Base-by-base conservation (phyloP, 2,797 vertebrate genomes). In the Neopelma chrysocephalum region DNA sequence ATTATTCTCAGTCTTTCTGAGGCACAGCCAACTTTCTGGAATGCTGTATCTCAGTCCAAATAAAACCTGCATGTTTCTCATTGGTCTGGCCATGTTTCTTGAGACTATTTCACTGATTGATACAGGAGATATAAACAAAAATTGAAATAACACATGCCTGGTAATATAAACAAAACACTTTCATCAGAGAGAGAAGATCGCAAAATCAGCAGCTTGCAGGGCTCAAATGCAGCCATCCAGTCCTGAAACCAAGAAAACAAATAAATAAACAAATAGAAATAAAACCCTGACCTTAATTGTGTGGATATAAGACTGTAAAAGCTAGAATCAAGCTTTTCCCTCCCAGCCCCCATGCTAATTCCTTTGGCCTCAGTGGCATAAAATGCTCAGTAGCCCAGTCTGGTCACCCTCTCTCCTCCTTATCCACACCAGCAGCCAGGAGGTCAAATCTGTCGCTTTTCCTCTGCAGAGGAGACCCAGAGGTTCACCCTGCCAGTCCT, bases 21-120 rank as follows among this genome's bases (percentile, higher is more conserved):
- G 96, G 87, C 94, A 19, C 71, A 93, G 97, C 96, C 97, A 98
- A 92, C 85, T 95, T 94, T 94, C 96, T 96, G 94, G 96, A 98
- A 98, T 96, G 94, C 78, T 1, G 3, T 40, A 31, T 87, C 94
- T 95, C 43, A 27, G 65, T 96, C 94, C 96, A 98, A 96, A 97
- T 81, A 97, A 97, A 97, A 93, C 91, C 93, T 95, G 92, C 16
- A 36, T 96, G 94, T 93, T 98, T 97, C 84, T 96, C 77, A 40
- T 97, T 93, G 94, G 84, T 91, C 94, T 96, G 95, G 89, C 81
- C 94, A 96, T 88, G 80, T 91, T 95, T 89, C 89, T 84, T 40
- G 51, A 94, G 79, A 27, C 75, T 54, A 21, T 78, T 94, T 96
- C 82, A 56, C 82, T 94, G 96, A 97, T 91, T 94, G 91, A 97